Evolutionary conservation across 2,113 vertebrate genomes (phyloP).

Genomic region (Castor canadensis): DNA sequence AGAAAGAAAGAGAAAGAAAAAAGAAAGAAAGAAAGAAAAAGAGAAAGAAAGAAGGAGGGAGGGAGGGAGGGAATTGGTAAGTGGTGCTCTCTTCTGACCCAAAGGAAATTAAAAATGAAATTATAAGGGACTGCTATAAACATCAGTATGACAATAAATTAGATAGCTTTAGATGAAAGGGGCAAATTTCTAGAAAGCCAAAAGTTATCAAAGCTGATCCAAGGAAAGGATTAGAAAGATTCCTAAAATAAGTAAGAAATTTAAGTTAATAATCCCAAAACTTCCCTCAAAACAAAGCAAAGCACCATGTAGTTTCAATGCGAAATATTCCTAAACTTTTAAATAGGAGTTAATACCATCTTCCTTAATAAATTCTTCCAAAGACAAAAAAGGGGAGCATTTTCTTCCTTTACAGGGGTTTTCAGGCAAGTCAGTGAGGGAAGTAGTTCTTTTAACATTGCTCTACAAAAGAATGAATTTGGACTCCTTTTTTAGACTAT

Average conservation of each 20-base stretch:
- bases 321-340: background rate
- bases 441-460: too few relatives aligned
- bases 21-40: too few relatives aligned
- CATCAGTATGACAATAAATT: background rate
- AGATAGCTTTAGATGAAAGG: background rate
- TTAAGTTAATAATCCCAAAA: background rate
- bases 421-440: background rate
- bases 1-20: too few relatives aligned
- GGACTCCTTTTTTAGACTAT: background rate
- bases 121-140: background rate
- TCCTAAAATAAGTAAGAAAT: background rate
- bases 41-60: too few relatives aligned
- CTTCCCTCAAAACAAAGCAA: background rate
- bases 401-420: background rate
- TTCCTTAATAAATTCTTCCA: background rate
- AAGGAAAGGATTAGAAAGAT: background rate
- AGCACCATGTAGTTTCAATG: background rate
- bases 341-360: background rate
- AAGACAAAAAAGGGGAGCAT: background rate
- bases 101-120: background rate
- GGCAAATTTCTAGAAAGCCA: background rate
- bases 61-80: too few relatives aligned
- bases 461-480: too few relatives aligned
- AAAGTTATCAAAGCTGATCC: background rate
- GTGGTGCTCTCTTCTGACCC: background rate